phyloP scores from a whole-genome alignment of 1,140 invertebrate genomes.

The Anthonomus grandis region DNA sequence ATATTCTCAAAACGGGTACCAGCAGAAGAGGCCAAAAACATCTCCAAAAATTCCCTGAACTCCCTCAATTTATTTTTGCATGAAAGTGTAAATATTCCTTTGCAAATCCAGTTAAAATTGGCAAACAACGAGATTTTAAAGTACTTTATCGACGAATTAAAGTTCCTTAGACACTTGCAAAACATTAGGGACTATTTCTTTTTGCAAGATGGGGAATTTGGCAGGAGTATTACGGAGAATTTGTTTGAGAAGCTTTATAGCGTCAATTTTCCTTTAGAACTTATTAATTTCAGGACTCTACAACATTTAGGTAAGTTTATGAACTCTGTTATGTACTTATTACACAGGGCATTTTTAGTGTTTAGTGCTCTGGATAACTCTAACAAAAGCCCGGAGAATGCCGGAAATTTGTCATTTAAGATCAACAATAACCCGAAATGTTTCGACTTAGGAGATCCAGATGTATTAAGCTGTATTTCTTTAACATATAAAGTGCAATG shows the following conservation, averaged over 20 bases:
- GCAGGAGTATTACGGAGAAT: slow-evolving; percentile 62
- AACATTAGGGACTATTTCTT: slow-evolving; percentile 72
- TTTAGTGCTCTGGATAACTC: slow-evolving; percentile 55
- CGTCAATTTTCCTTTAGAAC: slow-evolving; percentile 58
- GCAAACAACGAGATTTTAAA: slow-evolving; percentile 69
- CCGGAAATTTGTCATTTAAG: slow-evolving; percentile 57
- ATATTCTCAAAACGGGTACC: slow-evolving; percentile 29
- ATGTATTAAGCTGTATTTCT: slow-evolving; percentile 62
- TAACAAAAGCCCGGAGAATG: slow-evolving; percentile 54
- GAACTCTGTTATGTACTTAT: background rate
- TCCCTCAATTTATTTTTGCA: slow-evolving; percentile 51
- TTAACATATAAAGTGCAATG: slow-evolving; percentile 68
- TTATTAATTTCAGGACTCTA: slow-evolving; percentile 65
- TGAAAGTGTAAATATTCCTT: slow-evolving; percentile 63
- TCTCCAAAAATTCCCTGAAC: slow-evolving; percentile 29
- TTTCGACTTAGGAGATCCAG: slow-evolving; percentile 60
- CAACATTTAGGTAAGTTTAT: slow-evolving; percentile 51
- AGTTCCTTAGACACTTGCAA: slow-evolving; percentile 65
- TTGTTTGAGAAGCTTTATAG: slow-evolving; percentile 63
- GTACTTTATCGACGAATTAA: slow-evolving; percentile 63
- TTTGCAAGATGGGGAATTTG: slow-evolving; percentile 72
- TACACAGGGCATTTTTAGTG: slow-evolving; percentile 46
- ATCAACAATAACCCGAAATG: slow-evolving; percentile 55
- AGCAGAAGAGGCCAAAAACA: slow-evolving; percentile 24
- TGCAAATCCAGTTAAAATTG: slow-evolving; percentile 64